These are phyloP conservation scores for Tachina lurida DNA, from an alignment of 2,888 invertebrate species.

Conservation along the genomic window DNA sequence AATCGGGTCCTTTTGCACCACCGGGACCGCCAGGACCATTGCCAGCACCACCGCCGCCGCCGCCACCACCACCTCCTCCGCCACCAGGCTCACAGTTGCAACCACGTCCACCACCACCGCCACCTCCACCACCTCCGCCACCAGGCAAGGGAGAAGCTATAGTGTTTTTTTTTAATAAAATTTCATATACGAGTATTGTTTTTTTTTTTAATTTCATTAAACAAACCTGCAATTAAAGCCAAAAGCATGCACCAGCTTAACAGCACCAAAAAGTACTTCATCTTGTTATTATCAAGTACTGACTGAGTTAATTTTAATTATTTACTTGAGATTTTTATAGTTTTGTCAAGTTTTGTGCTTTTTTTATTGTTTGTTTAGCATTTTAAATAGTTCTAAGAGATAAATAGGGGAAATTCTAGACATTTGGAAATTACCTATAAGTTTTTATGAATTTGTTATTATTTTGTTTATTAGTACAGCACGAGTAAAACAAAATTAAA, in stretches of 20 bases:
- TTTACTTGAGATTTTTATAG: slow-evolving; percentile 47
- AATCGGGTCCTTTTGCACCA: slow-evolving; percentile 69
- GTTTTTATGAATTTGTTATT: slow-evolving; percentile 24
- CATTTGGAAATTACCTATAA: slow-evolving; percentile 14
- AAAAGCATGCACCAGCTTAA: slow-evolving; percentile 22
- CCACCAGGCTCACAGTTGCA: slow-evolving; percentile 74
- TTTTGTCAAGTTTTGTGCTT: not conserved
- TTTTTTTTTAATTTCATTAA: not conserved
- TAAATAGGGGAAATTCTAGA: slow-evolving; percentile 25
- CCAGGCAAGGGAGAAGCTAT: slow-evolving; percentile 69
- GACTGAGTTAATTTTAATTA: slow-evolving; percentile 29
- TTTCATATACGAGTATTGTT: not conserved
- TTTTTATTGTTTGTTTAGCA: not conserved
- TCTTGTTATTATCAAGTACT: slow-evolving; percentile 8
- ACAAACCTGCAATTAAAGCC: slow-evolving; percentile 41
- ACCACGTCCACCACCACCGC: slow-evolving; percentile 72
- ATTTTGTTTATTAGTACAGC: not conserved
- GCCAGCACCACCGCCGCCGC: slow-evolving; percentile 71
- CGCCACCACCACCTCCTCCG: slow-evolving; percentile 72
- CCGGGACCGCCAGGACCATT: slow-evolving; percentile 71
- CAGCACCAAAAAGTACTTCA: slow-evolving; percentile 37
- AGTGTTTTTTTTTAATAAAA: not conserved
- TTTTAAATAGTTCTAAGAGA: not conserved
- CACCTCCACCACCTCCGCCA: slow-evolving; percentile 72
- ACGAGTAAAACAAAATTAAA: not conserved